Evolutionary conservation across 1,140 invertebrate species (phyloP), one percentile per base, ranked within the genome.

Genomic region (Bilobella aurantiaca): DNA sequence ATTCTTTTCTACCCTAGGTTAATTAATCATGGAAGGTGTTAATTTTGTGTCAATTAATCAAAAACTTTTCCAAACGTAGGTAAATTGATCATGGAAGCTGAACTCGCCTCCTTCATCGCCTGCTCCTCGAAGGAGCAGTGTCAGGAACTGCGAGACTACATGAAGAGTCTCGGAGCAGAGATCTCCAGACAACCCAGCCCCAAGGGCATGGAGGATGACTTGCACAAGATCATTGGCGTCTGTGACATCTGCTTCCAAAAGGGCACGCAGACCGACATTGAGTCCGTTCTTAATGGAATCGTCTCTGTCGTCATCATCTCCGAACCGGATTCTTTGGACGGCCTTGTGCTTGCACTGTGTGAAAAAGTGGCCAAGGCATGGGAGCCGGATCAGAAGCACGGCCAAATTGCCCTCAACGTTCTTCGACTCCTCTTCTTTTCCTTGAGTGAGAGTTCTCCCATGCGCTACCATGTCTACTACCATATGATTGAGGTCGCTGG

Each of bases 181-280:
- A 91, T 96, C 71, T 90, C 90, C 1, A 88, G 90, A 74, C 90
- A 95, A 75, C 91, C 91, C 74, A 88, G 88, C 5, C 82, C 86
- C 0, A 91, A 92, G 79, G 91, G 91, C 12, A 87, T 94, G 71
- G 89, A 93, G 77, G 89, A 93, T 83, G 92, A 96, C 81, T 80
- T 96, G 64, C 88, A 93, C 75, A 92, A 96, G 78, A 93, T 96
- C 69, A 93, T 96, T 74, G 89, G 89, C 61, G 92, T 93, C 5
- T 95, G 91, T 76, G 91, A 95, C 77, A 83, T 89, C 53, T 93
- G 90, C 77, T 95, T 95, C 77, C 89, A 90, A 74, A 90, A 90
- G 75, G 84, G 85, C 1, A 86, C 86, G 75, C 88, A 91, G 78
- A 75, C 76, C 32, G 88, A 91, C 75, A 86, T 91, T 73, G 89